A percentile compares a stretch with the other conserved stretches of the same genome.
Conservation (phyloP, 2,888 invertebrate genomes). For the Conistra vaccinii region DNA sequence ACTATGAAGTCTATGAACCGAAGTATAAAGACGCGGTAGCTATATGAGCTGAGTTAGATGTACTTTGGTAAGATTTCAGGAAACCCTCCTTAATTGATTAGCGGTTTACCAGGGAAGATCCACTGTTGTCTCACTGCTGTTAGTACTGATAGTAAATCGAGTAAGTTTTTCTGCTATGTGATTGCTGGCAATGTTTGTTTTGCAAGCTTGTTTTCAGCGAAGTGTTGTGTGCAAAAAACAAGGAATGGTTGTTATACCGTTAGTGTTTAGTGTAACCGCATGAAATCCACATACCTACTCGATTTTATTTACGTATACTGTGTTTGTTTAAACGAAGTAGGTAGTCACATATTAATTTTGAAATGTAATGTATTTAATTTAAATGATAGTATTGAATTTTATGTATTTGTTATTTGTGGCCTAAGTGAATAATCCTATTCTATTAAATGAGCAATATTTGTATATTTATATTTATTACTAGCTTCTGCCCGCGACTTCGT, state of each 20-base stretch:
- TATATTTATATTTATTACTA: no score
- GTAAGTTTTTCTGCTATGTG: not conserved
- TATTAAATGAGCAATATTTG: no score
- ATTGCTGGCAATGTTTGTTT: not conserved
- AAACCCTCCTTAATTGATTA: slow-evolving; percentile 7
- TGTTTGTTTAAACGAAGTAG: not conserved
- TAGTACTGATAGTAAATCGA: not conserved
- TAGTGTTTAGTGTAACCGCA: not conserved
- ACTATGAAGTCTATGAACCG: no score
- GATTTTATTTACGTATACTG: not conserved
- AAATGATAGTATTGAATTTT: not conserved
- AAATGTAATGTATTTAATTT: not conserved
- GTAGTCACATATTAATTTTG: not conserved
- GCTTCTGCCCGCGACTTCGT: no score
- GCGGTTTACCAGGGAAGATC: not conserved
- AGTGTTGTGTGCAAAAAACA: not conserved
- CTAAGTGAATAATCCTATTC: no score
- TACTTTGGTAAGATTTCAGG: not conserved
- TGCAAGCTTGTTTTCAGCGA: not conserved
- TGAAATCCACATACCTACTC: not conserved
- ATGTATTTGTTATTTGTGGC: not conserved
- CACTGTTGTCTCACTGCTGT: not conserved
- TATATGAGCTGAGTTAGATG: not conserved
- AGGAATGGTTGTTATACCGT: slow-evolving; percentile 3
- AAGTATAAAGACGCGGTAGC: no score